These are phyloP conservation scores for Pseudolaguvia tuberculata DNA, from an alignment of 2,113 vertebrate genomes.

Conservation along the genomic window DNA sequence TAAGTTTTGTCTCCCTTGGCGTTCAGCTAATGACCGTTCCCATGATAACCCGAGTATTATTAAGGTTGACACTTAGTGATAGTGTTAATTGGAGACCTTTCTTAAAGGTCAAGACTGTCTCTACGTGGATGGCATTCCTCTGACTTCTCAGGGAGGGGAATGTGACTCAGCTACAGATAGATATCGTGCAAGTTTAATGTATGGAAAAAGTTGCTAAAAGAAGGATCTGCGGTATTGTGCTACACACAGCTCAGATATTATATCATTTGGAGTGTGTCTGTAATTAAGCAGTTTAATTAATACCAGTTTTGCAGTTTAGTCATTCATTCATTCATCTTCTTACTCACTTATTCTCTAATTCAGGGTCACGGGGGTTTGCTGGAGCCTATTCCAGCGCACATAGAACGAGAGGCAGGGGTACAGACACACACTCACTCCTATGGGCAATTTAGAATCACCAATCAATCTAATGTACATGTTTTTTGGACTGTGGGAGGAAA, in stretches of 20 bases:
- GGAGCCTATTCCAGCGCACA: too few relatives aligned
- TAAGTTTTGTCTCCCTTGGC: background rate
- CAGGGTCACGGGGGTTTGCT: too few relatives aligned
- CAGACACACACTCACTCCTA: too few relatives aligned
- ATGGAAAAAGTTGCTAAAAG: background rate
- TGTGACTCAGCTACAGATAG: constrained; percentile 45
- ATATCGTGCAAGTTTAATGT: constrained; percentile 54
- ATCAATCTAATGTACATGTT: too few relatives aligned
- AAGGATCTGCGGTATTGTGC: constrained; percentile 32
- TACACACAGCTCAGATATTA: constrained; percentile 14
- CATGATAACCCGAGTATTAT: constrained; percentile 13
- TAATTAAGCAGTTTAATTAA: too few relatives aligned
- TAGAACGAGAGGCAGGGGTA: too few relatives aligned
- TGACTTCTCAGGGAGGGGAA: constrained; percentile 54
- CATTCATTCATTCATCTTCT: too few relatives aligned
- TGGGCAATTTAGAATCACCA: too few relatives aligned
- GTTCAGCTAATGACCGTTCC: constrained; percentile 25
- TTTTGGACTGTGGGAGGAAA: too few relatives aligned
- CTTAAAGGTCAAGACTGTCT: constrained; percentile 38
- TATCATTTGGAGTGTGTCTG: background rate
- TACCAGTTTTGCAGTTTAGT: too few relatives aligned
- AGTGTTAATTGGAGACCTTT: constrained; percentile 21
- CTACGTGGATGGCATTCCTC: constrained; percentile 23
- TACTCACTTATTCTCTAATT: too few relatives aligned
- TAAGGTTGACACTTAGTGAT: background rate